Base-by-base conservation (phyloP, 2,888 invertebrate species). In the Microctonus brassicae region DNA sequence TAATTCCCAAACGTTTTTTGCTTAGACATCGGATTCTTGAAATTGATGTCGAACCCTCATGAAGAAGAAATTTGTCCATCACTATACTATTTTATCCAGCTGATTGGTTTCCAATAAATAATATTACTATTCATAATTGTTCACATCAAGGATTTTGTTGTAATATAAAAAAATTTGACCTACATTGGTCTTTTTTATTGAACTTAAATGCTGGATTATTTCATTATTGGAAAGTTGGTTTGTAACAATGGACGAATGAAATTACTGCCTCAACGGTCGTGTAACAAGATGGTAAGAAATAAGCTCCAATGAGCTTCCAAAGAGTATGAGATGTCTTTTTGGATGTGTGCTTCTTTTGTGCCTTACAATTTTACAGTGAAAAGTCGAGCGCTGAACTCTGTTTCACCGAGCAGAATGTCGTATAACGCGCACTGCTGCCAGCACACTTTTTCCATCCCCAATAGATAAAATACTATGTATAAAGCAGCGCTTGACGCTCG, bases 211-310 rank as follows among this genome's bases (percentile, higher is more conserved):
- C 55, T 6, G 75, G 77, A 79, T 80, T 77, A 80, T 77, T 80
- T 79, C 76, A 76, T 78, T 77, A 79, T 78, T 76, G 79, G 74
- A 78, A 80, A 79, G 76, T 75, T 79, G 79, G 80, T 80, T 80
- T 71, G 64, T 66, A 42, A 53, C 67, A 72, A 70, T 47, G 52
- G 55, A 61, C 73, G 63, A n/a, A 29, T 9, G 60, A 33, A n/a
- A 24, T 36, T 20, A 20, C 55, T 42, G 24, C 47, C 22, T 22
- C 42, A 57, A 42, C 10, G 39, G 47, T 17, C 17, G 11, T 6
- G 47, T 47, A 47, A 47, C 47, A 47, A 47, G 17, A 47, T n/a
- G 36, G 26, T n/a, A 52, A 60, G 24, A 53, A 24, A 69, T 26
- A 39, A 34, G 22, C 68, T 17, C 24, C 17, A n/a, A 24, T 69